These are phyloP conservation scores for Macropus fuliginosus DNA, from an alignment of 2,797 vertebrate species.

Conservation along the genomic window DNA sequence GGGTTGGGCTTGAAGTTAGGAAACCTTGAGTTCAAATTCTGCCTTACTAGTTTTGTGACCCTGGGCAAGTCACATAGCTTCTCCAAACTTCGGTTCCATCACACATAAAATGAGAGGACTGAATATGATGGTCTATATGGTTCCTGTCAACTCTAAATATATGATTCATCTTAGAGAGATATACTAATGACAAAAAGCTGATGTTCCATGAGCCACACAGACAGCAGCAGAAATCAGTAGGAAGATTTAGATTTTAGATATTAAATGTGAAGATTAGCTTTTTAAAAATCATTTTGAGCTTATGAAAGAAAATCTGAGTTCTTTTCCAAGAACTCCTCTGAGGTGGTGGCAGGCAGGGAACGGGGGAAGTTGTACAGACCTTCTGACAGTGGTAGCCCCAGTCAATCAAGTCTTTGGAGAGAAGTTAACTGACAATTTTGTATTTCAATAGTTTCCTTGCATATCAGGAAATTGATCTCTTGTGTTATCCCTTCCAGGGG, in stretches of 20 bases:
- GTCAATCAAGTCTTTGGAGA: slow-evolving; percentile 1
- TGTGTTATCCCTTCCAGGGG: not conserved
- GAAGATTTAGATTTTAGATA: slow-evolving; percentile 50
- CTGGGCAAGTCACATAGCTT: not conserved
- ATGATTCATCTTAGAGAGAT: not conserved
- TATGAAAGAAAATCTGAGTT: slow-evolving; percentile 29
- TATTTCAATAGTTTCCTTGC: slow-evolving; percentile 10
- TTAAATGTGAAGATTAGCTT: slow-evolving; percentile 27
- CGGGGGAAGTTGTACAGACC: not conserved
- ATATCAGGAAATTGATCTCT: not conserved
- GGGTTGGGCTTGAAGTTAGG: not conserved
- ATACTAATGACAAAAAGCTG: not conserved
- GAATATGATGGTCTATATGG: not conserved
- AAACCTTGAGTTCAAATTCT: not conserved
- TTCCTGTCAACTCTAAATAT: not conserved
- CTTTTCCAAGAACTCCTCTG: slow-evolving; percentile 51
- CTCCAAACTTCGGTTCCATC: not conserved
- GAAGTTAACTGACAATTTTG: slow-evolving; percentile 1
- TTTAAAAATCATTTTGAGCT: slow-evolving; percentile 38
- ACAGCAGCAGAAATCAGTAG: not conserved
- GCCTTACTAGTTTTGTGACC: not conserved
- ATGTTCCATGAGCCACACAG: not conserved
- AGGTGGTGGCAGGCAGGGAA: not conserved
- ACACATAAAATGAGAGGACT: not conserved
- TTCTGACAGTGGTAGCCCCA: not conserved